A percentile compares a stretch with the other conserved stretches of the same genome.
Conservation (phyloP, 2,113 vertebrate species). For the Trematocara marginatum region DNA sequence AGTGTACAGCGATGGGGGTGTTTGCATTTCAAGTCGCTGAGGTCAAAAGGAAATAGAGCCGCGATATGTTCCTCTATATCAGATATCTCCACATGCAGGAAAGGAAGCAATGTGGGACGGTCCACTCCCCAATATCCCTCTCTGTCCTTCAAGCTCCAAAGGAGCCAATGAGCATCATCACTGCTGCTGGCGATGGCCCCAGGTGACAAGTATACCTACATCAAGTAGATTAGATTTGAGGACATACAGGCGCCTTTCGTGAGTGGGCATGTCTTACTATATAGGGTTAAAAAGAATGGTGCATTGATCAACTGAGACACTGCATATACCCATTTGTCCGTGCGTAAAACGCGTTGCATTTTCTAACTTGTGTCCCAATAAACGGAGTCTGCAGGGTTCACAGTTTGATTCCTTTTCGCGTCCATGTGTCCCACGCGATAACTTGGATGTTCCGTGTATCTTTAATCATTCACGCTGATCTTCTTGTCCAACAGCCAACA, state of each 20-base stretch:
- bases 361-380: background rate
- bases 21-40: constrained; percentile 49
- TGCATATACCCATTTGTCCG: background rate
- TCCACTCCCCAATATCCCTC: constrained; percentile 11
- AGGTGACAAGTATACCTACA: constrained; percentile 15
- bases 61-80: constrained; percentile 40
- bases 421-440: background rate
- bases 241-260: background rate
- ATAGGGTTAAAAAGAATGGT: background rate
- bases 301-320: background rate
- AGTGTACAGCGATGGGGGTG: constrained; percentile 38
- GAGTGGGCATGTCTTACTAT: background rate
- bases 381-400: background rate
- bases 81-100: constrained; percentile 54
- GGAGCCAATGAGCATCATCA: constrained; percentile 20
- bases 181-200: background rate
- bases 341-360: background rate
- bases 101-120: constrained; percentile 41
- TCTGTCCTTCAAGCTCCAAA: background rate
- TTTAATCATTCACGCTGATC: background rate
- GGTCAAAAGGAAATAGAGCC: constrained; percentile 22
- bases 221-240: constrained; percentile 31
- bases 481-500: background rate
- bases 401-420: background rate
- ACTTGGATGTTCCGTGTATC: background rate